These are phyloP conservation scores for Watsonalla cultraria DNA, from an alignment of 2,888 invertebrate genomes.

Conservation along the genomic window DNA sequence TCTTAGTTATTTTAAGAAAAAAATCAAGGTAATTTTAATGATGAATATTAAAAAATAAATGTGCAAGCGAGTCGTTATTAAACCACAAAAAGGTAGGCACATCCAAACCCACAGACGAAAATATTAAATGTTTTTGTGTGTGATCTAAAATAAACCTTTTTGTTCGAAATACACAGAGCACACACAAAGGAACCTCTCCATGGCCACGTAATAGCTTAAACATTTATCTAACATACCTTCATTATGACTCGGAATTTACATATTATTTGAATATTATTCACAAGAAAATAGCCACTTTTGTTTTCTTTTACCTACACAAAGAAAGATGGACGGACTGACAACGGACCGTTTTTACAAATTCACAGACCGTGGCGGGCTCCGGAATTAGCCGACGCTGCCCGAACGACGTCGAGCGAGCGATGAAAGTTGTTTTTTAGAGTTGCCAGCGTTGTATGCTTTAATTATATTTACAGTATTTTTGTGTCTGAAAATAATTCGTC, in stretches of 20 bases:
- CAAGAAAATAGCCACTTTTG: constrained; percentile 28
- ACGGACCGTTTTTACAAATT: constrained; percentile 37
- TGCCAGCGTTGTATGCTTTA: constrained; percentile 19
- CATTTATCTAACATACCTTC: background rate
- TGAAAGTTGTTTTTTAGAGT: constrained; percentile 46
- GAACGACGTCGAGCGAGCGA: constrained; percentile 26
- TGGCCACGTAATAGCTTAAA: background rate
- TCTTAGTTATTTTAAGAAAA: too few relatives aligned
- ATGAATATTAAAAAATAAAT: too few relatives aligned
- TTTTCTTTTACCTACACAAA: constrained; percentile 24
- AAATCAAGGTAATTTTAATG: too few relatives aligned
- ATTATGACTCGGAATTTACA: background rate
- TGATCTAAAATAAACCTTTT: too few relatives aligned
- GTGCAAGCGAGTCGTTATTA: too few relatives aligned
- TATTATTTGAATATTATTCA: background rate
- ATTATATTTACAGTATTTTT: constrained; percentile 6
- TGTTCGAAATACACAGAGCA: background rate
- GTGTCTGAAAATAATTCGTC: too few relatives aligned
- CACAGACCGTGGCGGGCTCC: constrained; percentile 30
- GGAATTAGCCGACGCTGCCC: constrained; percentile 12
- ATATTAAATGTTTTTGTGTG: too few relatives aligned
- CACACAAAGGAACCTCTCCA: background rate
- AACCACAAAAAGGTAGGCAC: too few relatives aligned
- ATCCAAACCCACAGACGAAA: too few relatives aligned
- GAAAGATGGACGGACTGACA: background rate